Percentiles rank a stretch among this genome's conserved stretches.
phyloP scores from a whole-genome alignment of 2,888 invertebrate genomes.

The Brenthis hecate region DNA sequence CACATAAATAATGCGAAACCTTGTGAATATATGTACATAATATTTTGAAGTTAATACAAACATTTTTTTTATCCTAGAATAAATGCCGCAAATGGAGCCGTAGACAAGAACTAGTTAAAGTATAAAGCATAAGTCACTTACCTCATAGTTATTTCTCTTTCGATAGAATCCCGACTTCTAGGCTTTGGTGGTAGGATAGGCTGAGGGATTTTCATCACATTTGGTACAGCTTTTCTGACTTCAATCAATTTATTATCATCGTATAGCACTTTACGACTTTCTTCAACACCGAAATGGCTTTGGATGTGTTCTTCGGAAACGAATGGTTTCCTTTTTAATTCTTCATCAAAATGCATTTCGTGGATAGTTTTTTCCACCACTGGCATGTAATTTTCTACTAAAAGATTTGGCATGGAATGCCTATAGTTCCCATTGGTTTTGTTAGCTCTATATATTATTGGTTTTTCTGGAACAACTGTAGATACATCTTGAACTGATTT shows the following conservation, averaged over 20 bases:
- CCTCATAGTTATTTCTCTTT: constrained; percentile 79
- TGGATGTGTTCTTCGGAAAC: constrained; percentile 76
- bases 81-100: too few relatives aligned
- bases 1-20: not conserved
- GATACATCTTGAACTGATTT: constrained; percentile 85
- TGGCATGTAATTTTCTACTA: constrained; percentile 60
- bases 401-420: constrained; percentile 78
- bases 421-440: constrained; percentile 59
- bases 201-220: constrained; percentile 49
- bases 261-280: constrained; percentile 67
- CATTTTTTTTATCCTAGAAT: too few relatives aligned
- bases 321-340: constrained; percentile 67
- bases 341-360: constrained; percentile 54
- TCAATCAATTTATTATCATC: constrained; percentile 55
- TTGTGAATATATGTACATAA: not conserved
- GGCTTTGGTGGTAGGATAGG: constrained; percentile 71
- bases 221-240: constrained; percentile 47
- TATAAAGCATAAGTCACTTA: constrained; percentile 37
- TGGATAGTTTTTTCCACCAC: constrained; percentile 52
- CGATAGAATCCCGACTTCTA: constrained; percentile 68
- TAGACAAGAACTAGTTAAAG: not conserved
- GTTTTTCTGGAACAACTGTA: constrained; percentile 63
- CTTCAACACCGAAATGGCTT: constrained; percentile 74
- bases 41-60: too few relatives aligned
- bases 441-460: constrained; percentile 52